Evolutionary conservation across 2,888 invertebrate genomes (phyloP).

Genomic region (Brenthis hecate): DNA sequence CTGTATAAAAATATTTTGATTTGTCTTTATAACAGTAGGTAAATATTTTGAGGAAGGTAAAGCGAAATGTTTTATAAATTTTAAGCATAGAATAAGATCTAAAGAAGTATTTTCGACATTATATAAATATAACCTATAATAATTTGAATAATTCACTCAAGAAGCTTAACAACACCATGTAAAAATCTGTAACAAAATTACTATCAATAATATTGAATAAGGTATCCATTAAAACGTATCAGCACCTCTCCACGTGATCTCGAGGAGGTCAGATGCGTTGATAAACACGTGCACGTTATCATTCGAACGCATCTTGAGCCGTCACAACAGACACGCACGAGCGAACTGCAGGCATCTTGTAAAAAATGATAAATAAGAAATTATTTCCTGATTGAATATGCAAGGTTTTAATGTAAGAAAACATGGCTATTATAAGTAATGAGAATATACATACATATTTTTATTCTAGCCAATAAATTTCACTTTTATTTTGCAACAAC

Average conservation of each 20-base stretch:
- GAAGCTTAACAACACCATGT: too few relatives aligned
- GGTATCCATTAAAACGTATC: slow-evolving; percentile 19
- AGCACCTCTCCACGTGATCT: slow-evolving; percentile 24
- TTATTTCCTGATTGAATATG: background rate
- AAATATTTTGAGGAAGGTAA: too few relatives aligned
- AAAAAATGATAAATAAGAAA: background rate
- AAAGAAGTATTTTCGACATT: too few relatives aligned
- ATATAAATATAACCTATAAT: background rate
- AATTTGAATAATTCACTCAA: too few relatives aligned
- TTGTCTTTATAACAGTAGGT: too few relatives aligned
- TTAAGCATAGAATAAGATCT: too few relatives aligned
- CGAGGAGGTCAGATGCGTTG: slow-evolving; percentile 30
- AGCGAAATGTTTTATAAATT: too few relatives aligned
- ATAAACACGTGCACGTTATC: slow-evolving; percentile 34
- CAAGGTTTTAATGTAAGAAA: background rate
- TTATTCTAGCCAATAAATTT: background rate
- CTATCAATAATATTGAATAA: slow-evolving; percentile 15
- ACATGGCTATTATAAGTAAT: background rate
- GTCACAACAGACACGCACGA: slow-evolving; percentile 33
- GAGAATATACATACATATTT: background rate
- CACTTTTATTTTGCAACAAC: too few relatives aligned
- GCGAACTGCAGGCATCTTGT: background rate
- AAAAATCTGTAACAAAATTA: background rate
- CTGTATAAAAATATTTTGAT: background rate
- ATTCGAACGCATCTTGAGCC: slow-evolving; percentile 26